A percentile compares a stretch with the other conserved stretches of the same genome.
These are phyloP conservation scores for Yponomeuta sedellus DNA, from an alignment of 2,888 invertebrate species.

Conservation along the genomic window DNA sequence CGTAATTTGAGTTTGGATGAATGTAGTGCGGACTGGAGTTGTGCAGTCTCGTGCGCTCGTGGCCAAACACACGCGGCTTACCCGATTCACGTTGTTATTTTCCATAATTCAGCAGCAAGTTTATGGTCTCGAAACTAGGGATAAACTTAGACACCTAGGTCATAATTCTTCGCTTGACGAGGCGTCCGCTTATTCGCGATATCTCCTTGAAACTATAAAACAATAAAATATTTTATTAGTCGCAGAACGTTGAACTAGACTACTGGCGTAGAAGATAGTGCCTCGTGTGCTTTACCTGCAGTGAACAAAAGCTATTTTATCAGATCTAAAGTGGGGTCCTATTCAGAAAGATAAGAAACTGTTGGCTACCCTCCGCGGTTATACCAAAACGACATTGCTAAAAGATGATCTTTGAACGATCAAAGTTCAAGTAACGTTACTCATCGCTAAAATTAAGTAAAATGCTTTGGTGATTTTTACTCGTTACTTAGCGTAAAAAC, in stretches of 20 bases:
- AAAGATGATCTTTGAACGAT: background rate
- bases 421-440: background rate
- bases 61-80: conserved; percentile 52
- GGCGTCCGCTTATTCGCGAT: conserved; percentile 54
- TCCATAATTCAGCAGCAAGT: conserved; percentile 53
- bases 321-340: background rate
- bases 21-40: conserved; percentile 21
- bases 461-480: background rate
- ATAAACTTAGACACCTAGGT: conserved; percentile 38
- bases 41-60: conserved; percentile 44
- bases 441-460: background rate
- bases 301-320: background rate
- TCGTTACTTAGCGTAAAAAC: background rate
- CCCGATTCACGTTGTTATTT: conserved; percentile 54
- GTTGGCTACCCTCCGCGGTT: too few relatives aligned
- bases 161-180: conserved; percentile 59
- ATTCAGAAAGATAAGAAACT: background rate
- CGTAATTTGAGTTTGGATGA: background rate
- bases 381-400: background rate
- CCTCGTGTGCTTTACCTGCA: conserved; percentile 41
- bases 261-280: conserved; percentile 35
- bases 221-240: conserved; percentile 55
- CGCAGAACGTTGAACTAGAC: conserved; percentile 30
- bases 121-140: conserved; percentile 40
- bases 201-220: conserved; percentile 73